Evolutionary conservation across 2,113 vertebrate species (phyloP).

Genomic region (Climacteris rufus): DNA sequence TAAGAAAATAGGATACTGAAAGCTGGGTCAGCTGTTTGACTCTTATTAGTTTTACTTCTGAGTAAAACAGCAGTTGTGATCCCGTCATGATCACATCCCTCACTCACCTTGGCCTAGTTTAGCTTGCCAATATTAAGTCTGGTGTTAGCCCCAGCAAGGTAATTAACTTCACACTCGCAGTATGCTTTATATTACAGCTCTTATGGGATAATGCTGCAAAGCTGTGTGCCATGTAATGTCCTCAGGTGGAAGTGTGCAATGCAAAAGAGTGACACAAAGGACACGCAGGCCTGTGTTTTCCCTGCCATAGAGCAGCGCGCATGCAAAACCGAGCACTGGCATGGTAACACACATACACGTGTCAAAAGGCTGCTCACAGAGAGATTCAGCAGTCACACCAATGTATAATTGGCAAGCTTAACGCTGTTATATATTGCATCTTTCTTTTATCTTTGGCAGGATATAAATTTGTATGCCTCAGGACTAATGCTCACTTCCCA

Average conservation of each 20-base stretch:
- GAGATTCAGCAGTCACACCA: neutral
- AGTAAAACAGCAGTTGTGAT: conserved; percentile 1
- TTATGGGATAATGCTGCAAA: neutral
- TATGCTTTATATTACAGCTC: neutral
- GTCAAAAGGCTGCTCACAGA: neutral
- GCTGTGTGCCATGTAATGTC: neutral
- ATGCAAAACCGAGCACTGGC: neutral
- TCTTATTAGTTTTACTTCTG: neutral
- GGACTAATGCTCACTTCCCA: conserved; percentile 14
- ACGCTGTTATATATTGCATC: neutral
- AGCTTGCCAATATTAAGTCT: neutral
- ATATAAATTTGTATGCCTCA: neutral
- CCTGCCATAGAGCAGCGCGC: neutral
- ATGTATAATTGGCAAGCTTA: neutral
- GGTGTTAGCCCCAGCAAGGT: neutral
- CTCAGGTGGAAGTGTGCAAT: neutral
- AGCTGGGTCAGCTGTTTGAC: neutral
- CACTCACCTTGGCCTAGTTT: conserved; percentile 40
- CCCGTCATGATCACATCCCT: neutral
- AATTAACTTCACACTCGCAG: neutral
- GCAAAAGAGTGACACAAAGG: neutral
- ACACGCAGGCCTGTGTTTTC: neutral
- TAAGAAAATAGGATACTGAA: neutral
- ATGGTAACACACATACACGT: rapidly evolving
- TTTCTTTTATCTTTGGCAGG: conserved; percentile 15